These are phyloP conservation scores for Melolontha melolontha DNA, from an alignment of 2,888 invertebrate genomes.

Conservation along the genomic window DNA sequence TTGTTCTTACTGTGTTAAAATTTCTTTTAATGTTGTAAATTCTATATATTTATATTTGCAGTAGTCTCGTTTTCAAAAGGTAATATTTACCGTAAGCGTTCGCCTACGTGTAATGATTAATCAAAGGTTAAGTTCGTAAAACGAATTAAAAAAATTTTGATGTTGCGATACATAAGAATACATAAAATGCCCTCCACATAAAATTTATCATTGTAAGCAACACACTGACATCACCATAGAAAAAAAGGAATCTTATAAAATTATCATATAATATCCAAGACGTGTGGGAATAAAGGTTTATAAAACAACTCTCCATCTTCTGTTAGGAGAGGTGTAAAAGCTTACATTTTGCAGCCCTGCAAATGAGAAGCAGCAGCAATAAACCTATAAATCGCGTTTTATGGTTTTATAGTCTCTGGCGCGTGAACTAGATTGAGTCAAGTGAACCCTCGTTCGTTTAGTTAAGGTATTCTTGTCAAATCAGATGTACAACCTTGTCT, in stretches of 20 bases:
- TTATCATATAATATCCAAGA: slow-evolving; percentile 50
- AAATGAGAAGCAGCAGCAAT: slow-evolving; percentile 60
- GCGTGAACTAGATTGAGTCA: slow-evolving; percentile 59
- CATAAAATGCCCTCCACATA: background rate
- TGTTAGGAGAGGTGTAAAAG: slow-evolving; percentile 54
- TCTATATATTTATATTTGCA: too few relatives aligned
- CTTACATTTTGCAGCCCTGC: slow-evolving; percentile 55
- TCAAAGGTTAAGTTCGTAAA: too few relatives aligned
- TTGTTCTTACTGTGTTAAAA: too few relatives aligned
- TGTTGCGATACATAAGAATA: background rate
- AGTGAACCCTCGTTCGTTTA: slow-evolving; percentile 55
- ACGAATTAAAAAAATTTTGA: background rate
- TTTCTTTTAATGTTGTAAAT: too few relatives aligned
- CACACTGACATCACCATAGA: slow-evolving; percentile 13
- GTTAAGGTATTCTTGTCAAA: slow-evolving; percentile 59
- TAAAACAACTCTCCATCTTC: slow-evolving; percentile 51
- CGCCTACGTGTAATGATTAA: too few relatives aligned
- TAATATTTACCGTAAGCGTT: too few relatives aligned
- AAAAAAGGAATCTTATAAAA: slow-evolving; percentile 42
- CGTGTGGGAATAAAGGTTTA: slow-evolving; percentile 54
- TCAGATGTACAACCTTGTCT: slow-evolving; percentile 45
- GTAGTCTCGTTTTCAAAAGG: too few relatives aligned
- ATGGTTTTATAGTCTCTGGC: slow-evolving; percentile 60
- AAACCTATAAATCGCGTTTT: slow-evolving; percentile 65
- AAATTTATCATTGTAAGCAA: slow-evolving; percentile 8